Conservation (phyloP, 2,797 vertebrate genomes). For the Fringilla coelebs region DNA sequence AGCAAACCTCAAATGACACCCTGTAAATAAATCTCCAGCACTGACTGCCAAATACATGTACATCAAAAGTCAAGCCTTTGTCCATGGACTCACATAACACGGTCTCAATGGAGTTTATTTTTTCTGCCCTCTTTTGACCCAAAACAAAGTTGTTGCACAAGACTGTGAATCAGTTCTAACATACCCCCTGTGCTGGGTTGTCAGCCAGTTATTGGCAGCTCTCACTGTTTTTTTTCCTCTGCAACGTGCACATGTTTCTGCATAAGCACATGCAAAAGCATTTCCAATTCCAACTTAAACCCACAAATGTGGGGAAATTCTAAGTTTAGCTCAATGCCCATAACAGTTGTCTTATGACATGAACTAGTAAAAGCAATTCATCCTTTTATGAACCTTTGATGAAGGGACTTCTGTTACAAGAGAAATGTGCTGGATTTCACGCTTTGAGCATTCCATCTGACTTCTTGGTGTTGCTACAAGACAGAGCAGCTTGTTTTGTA, state of each 20-base stretch:
- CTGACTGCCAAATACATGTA: background rate
- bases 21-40: slow-evolving; percentile 26
- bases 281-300: slow-evolving; percentile 1
- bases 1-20: slow-evolving; percentile 12
- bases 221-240: slow-evolving; percentile 11
- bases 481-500: background rate
- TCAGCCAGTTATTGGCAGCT: slow-evolving; percentile 55
- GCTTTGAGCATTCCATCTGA: background rate
- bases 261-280: background rate
- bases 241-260: background rate
- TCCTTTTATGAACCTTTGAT: background rate
- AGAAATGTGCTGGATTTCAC: background rate
- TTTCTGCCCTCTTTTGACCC: slow-evolving; percentile 40
- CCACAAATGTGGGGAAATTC: background rate
- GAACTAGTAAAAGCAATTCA: background rate
- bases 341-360: background rate
- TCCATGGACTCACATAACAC: slow-evolving; percentile 5
- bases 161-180: slow-evolving; percentile 35
- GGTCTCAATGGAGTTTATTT: slow-evolving; percentile 13
- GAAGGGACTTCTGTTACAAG: background rate
- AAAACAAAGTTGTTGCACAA: slow-evolving; percentile 60
- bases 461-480: background rate
- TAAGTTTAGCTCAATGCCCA: background rate
- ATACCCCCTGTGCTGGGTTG: background rate
- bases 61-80: slow-evolving; percentile 35